phyloP scores from a whole-genome alignment of 1,140 invertebrate genomes.

The Acromyrmex heyeri region DNA sequence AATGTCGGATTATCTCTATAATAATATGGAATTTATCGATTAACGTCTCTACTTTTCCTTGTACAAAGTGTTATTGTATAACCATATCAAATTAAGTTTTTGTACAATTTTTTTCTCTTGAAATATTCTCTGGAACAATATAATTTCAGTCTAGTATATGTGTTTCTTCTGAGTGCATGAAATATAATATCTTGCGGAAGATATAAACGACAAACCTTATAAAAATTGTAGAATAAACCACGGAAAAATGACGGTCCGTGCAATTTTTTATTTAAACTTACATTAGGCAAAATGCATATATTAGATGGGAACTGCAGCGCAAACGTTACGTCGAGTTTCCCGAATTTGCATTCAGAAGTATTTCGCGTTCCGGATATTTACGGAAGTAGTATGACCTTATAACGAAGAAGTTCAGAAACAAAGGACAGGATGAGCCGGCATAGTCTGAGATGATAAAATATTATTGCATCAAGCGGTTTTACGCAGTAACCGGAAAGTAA shows the following conservation, averaged over 20 bases:
- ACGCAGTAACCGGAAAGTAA: slow-evolving; percentile 44
- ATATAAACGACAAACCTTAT: slow-evolving; percentile 36
- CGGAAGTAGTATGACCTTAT: slow-evolving; percentile 41
- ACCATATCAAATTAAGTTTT: not conserved
- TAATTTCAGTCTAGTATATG: not conserved
- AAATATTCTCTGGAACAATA: not conserved
- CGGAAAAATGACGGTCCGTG: slow-evolving; percentile 21
- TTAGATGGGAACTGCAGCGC: slow-evolving; percentile 29
- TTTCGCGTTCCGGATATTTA: slow-evolving; percentile 54
- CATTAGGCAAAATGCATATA: slow-evolving; percentile 48
- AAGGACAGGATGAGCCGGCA: slow-evolving; percentile 38
- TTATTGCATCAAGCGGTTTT: slow-evolving; percentile 39
- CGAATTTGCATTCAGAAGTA: slow-evolving; percentile 55
- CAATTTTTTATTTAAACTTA: slow-evolving; percentile 56
- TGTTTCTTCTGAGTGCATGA: not conserved
- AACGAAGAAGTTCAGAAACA: slow-evolving; percentile 53
- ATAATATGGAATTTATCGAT: not conserved
- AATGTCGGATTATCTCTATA: not conserved
- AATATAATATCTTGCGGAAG: not conserved
- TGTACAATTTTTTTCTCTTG: not conserved
- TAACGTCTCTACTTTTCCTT: not conserved
- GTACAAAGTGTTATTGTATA: not conserved
- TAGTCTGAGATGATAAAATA: slow-evolving; percentile 52
- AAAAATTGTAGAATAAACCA: slow-evolving; percentile 26
- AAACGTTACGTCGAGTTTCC: slow-evolving; percentile 48